Conservation (phyloP, 2,113 vertebrate species). For the Aphyosemion australe region DNA sequence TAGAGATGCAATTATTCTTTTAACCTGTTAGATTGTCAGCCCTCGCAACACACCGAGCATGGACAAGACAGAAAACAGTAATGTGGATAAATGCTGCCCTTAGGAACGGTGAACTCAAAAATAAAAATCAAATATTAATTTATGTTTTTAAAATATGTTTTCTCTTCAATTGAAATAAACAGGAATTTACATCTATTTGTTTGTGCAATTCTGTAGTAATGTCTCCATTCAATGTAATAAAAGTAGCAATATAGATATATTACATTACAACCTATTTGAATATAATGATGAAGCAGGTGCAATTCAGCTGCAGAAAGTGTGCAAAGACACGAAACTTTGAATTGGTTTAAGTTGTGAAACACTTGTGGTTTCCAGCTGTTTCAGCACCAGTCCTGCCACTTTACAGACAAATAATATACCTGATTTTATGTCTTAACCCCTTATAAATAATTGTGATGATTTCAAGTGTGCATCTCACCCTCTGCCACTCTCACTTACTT, state of each 20-base stretch:
- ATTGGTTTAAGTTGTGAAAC: constrained; percentile 56
- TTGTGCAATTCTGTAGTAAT: not conserved
- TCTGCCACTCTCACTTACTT: constrained; percentile 5
- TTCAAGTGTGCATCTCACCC: constrained; percentile 4
- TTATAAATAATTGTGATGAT: constrained; percentile 2
- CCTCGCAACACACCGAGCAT: constrained; percentile 57
- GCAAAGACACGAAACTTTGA: constrained; percentile 50
- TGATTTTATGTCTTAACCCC: constrained; percentile 31
- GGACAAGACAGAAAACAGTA: constrained; percentile 52
- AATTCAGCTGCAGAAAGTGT: constrained; percentile 40
- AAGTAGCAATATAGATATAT: too few species aligned
- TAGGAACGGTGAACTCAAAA: constrained; percentile 32
- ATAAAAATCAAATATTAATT: constrained; percentile 22
- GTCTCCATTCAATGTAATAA: constrained; percentile 7
- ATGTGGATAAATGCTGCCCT: constrained; percentile 50
- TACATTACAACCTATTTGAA: constrained; percentile 1
- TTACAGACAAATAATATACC: constrained; percentile 46
- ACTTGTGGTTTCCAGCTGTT: constrained; percentile 54
- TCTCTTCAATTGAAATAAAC: constrained; percentile 18
- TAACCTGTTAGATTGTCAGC: constrained; percentile 75
- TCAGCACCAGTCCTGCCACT: constrained; percentile 24
- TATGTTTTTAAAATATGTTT: constrained; percentile 25
- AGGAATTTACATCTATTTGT: constrained; percentile 8
- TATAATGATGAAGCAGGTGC: constrained; percentile 21
- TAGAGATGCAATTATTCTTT: constrained; percentile 79